These are phyloP conservation scores for Brachylomia viminalis DNA, from an alignment of 2,888 invertebrate species.

Conservation along the genomic window DNA sequence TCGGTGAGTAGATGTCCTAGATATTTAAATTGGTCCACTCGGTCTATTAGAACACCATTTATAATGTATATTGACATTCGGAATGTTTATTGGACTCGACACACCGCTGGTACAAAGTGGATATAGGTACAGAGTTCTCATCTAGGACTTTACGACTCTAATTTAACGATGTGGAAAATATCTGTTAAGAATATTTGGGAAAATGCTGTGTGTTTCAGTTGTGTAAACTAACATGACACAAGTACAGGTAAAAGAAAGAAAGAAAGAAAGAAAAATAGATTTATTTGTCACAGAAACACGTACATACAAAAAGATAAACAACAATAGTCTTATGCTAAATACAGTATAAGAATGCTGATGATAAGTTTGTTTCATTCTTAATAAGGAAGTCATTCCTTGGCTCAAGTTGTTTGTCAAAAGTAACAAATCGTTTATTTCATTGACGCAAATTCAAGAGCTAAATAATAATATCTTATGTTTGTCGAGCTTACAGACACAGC, in stretches of 20 bases:
- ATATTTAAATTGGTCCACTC: no score
- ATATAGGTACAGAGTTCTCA: background rate
- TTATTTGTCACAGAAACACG: no score
- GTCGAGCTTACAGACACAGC: background rate
- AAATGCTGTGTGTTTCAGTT: background rate
- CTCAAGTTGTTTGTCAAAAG: background rate
- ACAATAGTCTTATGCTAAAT: background rate
- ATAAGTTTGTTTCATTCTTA: background rate
- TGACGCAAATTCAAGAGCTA: background rate
- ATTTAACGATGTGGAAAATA: background rate
- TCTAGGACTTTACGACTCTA: background rate
- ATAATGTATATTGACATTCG: no score
- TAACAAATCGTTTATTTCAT: background rate
- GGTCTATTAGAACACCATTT: no score
- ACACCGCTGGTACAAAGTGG: no score
- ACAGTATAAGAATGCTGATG: background rate
- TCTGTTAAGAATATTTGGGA: background rate
- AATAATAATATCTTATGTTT: background rate
- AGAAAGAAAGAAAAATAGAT: no score
- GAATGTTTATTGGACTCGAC: no score
- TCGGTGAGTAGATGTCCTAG: no score
- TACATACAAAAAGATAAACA: no score
- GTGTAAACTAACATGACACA: background rate
- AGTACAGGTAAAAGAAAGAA: no score
- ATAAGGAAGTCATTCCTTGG: background rate